phyloP scores from a whole-genome alignment of 2,113 vertebrate species.

The Nycticorax nycticorax region DNA sequence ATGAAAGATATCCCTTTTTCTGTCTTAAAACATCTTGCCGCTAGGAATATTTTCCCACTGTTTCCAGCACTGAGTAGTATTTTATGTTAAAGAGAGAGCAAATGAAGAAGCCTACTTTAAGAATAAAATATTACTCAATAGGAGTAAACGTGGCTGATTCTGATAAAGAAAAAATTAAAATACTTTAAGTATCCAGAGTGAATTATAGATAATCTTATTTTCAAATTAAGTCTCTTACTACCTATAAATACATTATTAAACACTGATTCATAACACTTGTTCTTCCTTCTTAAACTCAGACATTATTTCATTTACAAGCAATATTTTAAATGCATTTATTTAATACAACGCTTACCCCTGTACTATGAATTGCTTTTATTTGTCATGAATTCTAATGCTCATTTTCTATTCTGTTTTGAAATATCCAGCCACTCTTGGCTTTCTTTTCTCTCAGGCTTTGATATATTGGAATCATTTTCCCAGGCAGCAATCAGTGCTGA shows the following conservation, averaged over 20 bases:
- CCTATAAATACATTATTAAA: not conserved
- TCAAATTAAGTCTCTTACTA: not conserved
- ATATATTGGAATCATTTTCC: conserved; percentile 61
- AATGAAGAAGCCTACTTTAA: not conserved
- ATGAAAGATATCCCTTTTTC: not conserved
- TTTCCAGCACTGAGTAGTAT: not conserved
- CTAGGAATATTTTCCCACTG: not conserved
- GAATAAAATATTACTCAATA: not conserved
- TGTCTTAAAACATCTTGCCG: not conserved
- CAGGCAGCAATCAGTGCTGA: conserved; percentile 58
- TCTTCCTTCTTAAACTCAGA: not conserved
- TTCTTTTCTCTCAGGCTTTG: conserved; percentile 54
- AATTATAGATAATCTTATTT: conserved; percentile 5
- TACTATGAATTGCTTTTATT: conserved; percentile 54
- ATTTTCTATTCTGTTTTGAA: conserved; percentile 53
- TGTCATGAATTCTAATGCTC: conserved; percentile 52
- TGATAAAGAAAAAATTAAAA: not conserved
- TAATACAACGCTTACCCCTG: conserved; percentile 5
- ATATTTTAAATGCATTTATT: conserved; percentile 39
- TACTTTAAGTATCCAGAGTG: not conserved
- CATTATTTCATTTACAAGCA: conserved; percentile 43
- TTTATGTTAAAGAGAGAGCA: not conserved
- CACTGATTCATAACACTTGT: not conserved
- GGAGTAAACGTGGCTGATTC: not conserved
- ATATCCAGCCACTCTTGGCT: conserved; percentile 17